A percentile compares a stretch with the other conserved stretches of the same genome.
Evolutionary conservation across 1,140 invertebrate genomes (phyloP).

Genomic region (Macrobrachium nipponense): DNA sequence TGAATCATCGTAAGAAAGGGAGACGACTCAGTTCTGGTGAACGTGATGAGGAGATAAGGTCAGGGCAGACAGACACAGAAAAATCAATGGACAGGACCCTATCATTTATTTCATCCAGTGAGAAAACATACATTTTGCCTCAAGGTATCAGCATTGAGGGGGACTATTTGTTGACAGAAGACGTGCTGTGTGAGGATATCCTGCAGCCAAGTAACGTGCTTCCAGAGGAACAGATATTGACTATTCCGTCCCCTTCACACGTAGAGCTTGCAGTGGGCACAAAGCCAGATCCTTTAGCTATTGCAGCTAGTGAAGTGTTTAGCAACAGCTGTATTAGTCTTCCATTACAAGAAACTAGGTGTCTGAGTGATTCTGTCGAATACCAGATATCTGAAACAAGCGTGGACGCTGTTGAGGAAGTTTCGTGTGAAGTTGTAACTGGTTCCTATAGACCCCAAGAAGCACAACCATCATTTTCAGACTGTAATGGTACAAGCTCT

Average conservation of each 20-base stretch:
- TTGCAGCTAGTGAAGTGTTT: constrained; percentile 5
- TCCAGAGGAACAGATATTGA: neutral
- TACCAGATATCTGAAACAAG: no score
- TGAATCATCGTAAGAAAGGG: neutral
- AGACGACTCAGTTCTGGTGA: neutral
- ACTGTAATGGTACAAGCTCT: no score
- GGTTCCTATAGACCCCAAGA: no score
- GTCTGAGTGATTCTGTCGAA: no score
- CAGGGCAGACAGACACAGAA: neutral
- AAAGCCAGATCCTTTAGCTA: neutral
- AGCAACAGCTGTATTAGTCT: neutral
- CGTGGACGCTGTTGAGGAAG: no score
- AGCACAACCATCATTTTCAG: no score
- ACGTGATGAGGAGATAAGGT: neutral
- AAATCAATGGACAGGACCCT: neutral
- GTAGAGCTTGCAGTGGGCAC: neutral
- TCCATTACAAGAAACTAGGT: no score
- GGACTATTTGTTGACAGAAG: neutral
- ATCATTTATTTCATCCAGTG: neutral
- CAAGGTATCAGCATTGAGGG: neutral
- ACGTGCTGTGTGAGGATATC: neutral
- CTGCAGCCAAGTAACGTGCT: neutral
- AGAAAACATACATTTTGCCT: constrained; percentile 11
- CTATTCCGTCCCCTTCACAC: neutral
- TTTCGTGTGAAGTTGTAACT: no score